Percentiles rank a stretch among this genome's conserved stretches.
Conservation (phyloP, 2,113 vertebrate genomes). For the Calyptommatus sinebrachiatus region DNA sequence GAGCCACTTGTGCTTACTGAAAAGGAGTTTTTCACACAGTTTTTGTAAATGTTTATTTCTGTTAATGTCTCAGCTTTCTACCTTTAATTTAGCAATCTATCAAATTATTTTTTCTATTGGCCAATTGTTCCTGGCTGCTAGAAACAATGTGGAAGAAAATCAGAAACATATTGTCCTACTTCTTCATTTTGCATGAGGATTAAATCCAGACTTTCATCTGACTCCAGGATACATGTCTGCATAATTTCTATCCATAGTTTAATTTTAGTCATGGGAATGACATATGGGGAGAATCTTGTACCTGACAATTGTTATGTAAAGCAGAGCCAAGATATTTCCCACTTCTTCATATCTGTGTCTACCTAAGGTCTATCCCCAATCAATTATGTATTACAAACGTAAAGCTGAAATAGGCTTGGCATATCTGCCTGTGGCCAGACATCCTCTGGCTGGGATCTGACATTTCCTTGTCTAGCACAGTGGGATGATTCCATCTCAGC, state of each 20-base stretch:
- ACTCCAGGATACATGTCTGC: background rate
- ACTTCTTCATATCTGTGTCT: background rate
- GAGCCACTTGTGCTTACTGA: too few relatives aligned
- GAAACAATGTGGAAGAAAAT: background rate
- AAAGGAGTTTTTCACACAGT: background rate
- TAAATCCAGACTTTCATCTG: background rate
- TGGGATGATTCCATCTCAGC: background rate
- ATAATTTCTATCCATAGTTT: conserved; percentile 1
- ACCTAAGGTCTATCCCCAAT: background rate
- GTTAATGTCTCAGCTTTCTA: background rate
- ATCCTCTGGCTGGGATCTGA: background rate
- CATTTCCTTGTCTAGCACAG: background rate
- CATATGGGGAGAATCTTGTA: background rate
- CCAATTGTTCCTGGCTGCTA: background rate
- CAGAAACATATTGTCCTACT: background rate
- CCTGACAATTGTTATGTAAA: background rate
- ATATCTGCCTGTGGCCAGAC: background rate
- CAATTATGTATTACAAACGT: background rate
- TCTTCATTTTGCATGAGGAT: background rate
- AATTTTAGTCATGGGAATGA: background rate
- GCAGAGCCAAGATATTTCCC: background rate
- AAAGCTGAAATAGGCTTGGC: background rate
- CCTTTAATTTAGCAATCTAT: background rate
- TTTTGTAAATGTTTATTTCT: background rate
- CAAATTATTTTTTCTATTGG: background rate